Evolutionary conservation across 1,140 invertebrate genomes (phyloP), one percentile per base, ranked within the genome.

Genomic region (Bombus impatiens): DNA sequence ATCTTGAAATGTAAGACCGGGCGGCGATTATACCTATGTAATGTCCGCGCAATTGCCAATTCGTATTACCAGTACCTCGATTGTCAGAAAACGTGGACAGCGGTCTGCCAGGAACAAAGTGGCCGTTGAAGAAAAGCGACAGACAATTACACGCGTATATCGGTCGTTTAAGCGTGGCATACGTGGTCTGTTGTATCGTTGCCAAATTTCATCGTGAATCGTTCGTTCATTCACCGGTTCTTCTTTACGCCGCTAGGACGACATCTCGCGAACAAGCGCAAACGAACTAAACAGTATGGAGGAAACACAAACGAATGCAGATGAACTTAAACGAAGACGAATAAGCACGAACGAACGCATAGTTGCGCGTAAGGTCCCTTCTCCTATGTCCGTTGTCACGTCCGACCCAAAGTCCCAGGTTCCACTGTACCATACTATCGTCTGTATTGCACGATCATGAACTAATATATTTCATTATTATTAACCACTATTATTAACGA

Each of bases 161-260:
- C 68, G 47, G 57, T 22, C 37, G n/a, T 81, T 78, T 37, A n/a
- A 35, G 42, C 25, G 71, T 32, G n/a, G 42, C 2, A 9, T 18
- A 57, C 57, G 42, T 78, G 75, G 84, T 71, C 90, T 91, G 89
- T 86, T 93, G 93, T 93, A 92, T 71, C 78, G 81, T 82, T 93
- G 93, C 92, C 92, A 94, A 94, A 92, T 91, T 89, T 88, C 84
- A 79, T 84, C 42, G 65, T 88, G 83, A 90, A 90, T 92, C 88
- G 87, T 91, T 91, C 92, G 92, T 93, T 93, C 59, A 13, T n/a
- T 53, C 91, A 92, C 78, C 78, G 81, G 12, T 10, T 53, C 62
- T 59, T 88, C 82, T 44, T 25, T 40, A 12, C 9, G 68, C 18
- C 0, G 18, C 18, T 8, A 5, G 47, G 47, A 53, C 62, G n/a